phyloP scores from a whole-genome alignment of 2,888 invertebrate genomes.

The Drosophila phalerata region DNA sequence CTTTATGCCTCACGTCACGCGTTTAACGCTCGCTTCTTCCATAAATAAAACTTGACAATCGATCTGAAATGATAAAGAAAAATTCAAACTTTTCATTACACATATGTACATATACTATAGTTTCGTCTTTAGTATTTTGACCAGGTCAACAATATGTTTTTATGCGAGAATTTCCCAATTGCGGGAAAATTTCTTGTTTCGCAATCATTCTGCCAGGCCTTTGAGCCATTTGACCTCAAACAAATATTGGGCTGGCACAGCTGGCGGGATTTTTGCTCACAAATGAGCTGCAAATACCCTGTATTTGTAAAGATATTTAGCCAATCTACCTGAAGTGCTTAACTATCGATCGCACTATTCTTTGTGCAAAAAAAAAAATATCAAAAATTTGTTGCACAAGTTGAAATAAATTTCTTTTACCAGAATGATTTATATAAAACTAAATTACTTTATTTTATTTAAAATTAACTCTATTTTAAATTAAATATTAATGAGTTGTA shows the following conservation, averaged over 20 bases:
- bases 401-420: not conserved
- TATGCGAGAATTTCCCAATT: slow-evolving; percentile 14
- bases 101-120: not conserved
- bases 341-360: not conserved
- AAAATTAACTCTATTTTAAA: too few species aligned
- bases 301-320: not conserved
- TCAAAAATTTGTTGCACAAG: not conserved
- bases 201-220: slow-evolving; percentile 20
- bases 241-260: slow-evolving; percentile 5
- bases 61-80: slow-evolving; percentile 13
- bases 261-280: slow-evolving; percentile 15
- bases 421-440: not conserved
- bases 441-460: too few species aligned
- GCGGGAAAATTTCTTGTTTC: slow-evolving; percentile 21
- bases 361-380: not conserved
- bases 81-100: not conserved
- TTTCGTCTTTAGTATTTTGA: not conserved
- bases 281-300: slow-evolving; percentile 13
- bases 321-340: not conserved
- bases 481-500: too few species aligned
- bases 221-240: slow-evolving; percentile 31
- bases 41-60: not conserved
- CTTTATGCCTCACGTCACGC: not conserved
- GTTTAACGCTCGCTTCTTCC: slow-evolving; percentile 7
- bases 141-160: slow-evolving; percentile 17